phyloP scores from a whole-genome alignment of 2,797 vertebrate genomes.

The Argyrosomus regius region DNA sequence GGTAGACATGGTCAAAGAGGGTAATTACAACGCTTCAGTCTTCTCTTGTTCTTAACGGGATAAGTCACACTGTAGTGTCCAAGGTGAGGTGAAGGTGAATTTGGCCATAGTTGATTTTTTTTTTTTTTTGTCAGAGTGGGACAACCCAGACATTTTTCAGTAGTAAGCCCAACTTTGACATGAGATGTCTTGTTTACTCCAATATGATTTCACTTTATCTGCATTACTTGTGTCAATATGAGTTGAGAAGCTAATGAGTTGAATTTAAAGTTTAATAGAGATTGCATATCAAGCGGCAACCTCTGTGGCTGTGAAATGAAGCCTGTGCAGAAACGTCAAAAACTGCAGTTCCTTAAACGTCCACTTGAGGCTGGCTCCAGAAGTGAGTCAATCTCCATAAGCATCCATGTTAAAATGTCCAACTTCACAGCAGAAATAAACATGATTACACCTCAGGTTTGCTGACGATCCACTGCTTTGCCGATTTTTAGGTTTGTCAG shows the following conservation, averaged over 20 bases:
- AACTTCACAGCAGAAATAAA: too few relatives aligned
- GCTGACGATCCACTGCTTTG: too few relatives aligned
- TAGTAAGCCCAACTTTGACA: neutral
- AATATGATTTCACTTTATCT: neutral
- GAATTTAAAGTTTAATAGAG: constrained; percentile 7
- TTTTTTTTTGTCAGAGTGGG: neutral
- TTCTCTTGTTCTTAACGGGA: constrained; percentile 51
- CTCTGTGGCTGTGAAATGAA: too few relatives aligned
- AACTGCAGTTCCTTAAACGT: too few relatives aligned
- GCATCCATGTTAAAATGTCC: too few relatives aligned
- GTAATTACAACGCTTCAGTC: constrained; percentile 46
- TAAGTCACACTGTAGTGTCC: constrained; percentile 52
- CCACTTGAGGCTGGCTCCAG: too few relatives aligned
- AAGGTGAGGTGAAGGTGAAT: constrained; percentile 65
- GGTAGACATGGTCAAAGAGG: constrained; percentile 36
- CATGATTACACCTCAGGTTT: too few relatives aligned
- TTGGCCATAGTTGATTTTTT: neutral
- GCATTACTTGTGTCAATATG: neutral
- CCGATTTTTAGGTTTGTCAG: too few relatives aligned
- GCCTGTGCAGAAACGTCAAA: too few relatives aligned
- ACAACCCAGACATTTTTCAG: neutral
- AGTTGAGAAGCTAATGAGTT: neutral
- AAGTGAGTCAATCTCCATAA: too few relatives aligned
- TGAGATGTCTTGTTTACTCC: too few relatives aligned
- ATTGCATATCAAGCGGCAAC: too few relatives aligned